phyloP scores from a whole-genome alignment of 1,140 invertebrate species.

The Oscheius sp. region DNA sequence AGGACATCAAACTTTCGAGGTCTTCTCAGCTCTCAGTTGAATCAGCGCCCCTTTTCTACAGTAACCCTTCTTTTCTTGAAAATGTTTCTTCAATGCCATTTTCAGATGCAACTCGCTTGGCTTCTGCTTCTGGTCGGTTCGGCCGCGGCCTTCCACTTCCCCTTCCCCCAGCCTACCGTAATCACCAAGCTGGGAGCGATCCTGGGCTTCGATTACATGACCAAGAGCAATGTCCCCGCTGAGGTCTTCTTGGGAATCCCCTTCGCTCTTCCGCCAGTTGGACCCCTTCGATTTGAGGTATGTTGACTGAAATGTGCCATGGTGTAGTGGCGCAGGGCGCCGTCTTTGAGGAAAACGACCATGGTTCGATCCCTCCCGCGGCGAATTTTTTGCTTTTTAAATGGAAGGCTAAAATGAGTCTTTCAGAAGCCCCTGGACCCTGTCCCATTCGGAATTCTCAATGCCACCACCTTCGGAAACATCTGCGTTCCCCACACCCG shows the following conservation, averaged over 20 bases:
- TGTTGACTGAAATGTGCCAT: neutral
- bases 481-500: slow-evolving; percentile 20
- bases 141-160: neutral
- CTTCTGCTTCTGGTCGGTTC: neutral
- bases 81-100: too few relatives aligned
- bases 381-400: too few relatives aligned
- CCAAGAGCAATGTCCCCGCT: slow-evolving; percentile 4
- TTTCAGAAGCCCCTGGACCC: slow-evolving; percentile 66
- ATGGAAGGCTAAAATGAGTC: neutral
- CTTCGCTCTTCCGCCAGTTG: slow-evolving; percentile 39
- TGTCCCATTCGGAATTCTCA: slow-evolving; percentile 35
- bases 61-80: too few relatives aligned
- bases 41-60: too few relatives aligned
- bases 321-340: too few relatives aligned
- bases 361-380: too few relatives aligned
- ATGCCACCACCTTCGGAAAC: slow-evolving; percentile 69
- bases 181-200: neutral
- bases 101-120: too few relatives aligned
- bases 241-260: slow-evolving; percentile 38
- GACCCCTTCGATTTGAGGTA: slow-evolving; percentile 38
- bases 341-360: too few relatives aligned
- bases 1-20: too few relatives aligned
- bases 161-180: neutral
- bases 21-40: too few relatives aligned
- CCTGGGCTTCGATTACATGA: neutral